Percentiles rank a stretch among this genome's conserved stretches.
phyloP scores from a whole-genome alignment of 2,888 invertebrate genomes.

The Mayetiola destructor region DNA sequence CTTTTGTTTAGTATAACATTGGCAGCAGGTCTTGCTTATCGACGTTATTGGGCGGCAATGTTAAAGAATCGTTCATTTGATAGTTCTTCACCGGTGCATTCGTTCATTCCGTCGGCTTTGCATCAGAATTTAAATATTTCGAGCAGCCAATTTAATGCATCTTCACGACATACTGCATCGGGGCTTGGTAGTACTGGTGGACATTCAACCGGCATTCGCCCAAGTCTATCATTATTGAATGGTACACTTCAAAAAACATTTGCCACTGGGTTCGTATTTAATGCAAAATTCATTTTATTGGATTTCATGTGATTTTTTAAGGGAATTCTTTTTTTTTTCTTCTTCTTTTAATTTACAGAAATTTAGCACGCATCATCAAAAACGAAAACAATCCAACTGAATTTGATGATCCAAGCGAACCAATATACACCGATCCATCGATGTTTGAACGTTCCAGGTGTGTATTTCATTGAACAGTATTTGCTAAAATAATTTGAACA shows the following conservation, averaged over 20 bases:
- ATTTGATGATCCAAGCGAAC: slow-evolving; percentile 82
- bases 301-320: slow-evolving; percentile 15
- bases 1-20: slow-evolving; percentile 58
- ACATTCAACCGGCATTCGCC: slow-evolving; percentile 22
- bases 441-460: slow-evolving; percentile 71
- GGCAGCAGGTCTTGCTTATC: slow-evolving; percentile 61
- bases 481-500: not conserved
- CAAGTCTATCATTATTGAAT: slow-evolving; percentile 45
- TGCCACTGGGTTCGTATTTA: slow-evolving; percentile 42
- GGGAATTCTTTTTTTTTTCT: not conserved
- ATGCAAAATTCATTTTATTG: too few relatives aligned
- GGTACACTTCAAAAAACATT: slow-evolving; percentile 55
- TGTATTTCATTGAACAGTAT: too few relatives aligned
- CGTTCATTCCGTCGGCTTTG: slow-evolving; percentile 30
- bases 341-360: slow-evolving; percentile 23
- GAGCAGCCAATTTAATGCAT: slow-evolving; percentile 25
- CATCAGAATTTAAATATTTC: slow-evolving; percentile 34
- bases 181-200: slow-evolving; percentile 8
- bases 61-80: slow-evolving; percentile 50
- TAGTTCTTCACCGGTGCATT: slow-evolving; percentile 36
- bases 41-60: slow-evolving; percentile 64
- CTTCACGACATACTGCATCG: slow-evolving; percentile 16
- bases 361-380: slow-evolving; percentile 35
- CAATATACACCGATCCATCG: slow-evolving; percentile 84
- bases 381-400: slow-evolving; percentile 34